These are phyloP conservation scores for Eleutherodactylus coqui DNA, from an alignment of 2,797 vertebrate genomes.

Conservation along the genomic window DNA sequence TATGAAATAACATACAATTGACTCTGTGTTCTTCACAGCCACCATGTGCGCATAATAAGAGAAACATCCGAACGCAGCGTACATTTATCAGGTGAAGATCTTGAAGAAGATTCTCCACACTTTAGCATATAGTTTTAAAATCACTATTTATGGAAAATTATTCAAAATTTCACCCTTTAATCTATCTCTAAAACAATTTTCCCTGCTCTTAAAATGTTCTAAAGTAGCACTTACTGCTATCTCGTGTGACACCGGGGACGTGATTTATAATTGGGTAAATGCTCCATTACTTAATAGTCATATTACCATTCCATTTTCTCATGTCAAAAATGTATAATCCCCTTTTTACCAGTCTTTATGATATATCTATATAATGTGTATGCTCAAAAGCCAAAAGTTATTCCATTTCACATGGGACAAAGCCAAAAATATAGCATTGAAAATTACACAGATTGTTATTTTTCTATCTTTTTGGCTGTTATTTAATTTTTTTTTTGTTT, in stretches of 20 bases:
- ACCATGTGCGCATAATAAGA: slow-evolving; percentile 4
- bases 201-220: slow-evolving; percentile 61
- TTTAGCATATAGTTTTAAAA: slow-evolving; percentile 55
- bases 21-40: slow-evolving; percentile 6
- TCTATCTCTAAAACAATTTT: slow-evolving; percentile 63
- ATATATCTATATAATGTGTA: slow-evolving; percentile 19
- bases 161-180: slow-evolving; percentile 60
- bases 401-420: neutral
- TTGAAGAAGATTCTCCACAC: slow-evolving; percentile 35
- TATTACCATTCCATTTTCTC: slow-evolving; percentile 61
- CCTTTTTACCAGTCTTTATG: neutral
- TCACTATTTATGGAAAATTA: slow-evolving; percentile 63
- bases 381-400: neutral
- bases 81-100: slow-evolving; percentile 27
- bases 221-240: slow-evolving; percentile 61
- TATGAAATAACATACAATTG: slow-evolving; percentile 13
- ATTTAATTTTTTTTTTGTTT: too few species aligned
- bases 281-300: slow-evolving; percentile 59
- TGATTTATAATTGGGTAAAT: slow-evolving; percentile 64
- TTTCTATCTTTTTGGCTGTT: neutral
- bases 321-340: slow-evolving; percentile 55
- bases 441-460: neutral
- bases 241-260: slow-evolving; percentile 54
- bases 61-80: neutral
- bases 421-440: neutral